phyloP scores from a whole-genome alignment of 2,797 vertebrate genomes.

The Euphonia xanthogaster region DNA sequence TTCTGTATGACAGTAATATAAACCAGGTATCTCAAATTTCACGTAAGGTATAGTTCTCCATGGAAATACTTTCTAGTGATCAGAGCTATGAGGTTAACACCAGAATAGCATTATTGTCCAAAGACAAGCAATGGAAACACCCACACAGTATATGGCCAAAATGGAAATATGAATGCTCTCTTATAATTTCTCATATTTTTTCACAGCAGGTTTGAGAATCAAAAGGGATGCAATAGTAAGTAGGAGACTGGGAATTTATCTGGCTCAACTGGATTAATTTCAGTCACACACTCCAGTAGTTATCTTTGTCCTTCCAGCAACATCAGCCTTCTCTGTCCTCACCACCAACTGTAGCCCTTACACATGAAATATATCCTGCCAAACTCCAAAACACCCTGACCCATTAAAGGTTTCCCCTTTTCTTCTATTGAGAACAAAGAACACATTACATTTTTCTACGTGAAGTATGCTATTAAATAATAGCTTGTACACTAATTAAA shows the following conservation, averaged over 20 bases:
- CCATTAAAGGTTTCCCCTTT: constrained; percentile 66
- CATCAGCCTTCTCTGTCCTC: not conserved
- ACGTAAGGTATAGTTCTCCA: accelerated
- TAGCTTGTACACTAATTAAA: constrained; percentile 80
- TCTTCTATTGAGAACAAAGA: constrained; percentile 61
- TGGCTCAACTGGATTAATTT: not conserved
- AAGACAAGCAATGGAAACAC: not conserved
- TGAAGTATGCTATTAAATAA: constrained; percentile 75
- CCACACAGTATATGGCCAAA: not conserved
- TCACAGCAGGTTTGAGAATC: not conserved
- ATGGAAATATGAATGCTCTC: not conserved
- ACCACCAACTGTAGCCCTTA: not conserved
- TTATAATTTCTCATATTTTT: not conserved
- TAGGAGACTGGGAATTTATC: not conserved
- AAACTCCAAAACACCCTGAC: not conserved
- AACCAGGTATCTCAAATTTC: not conserved
- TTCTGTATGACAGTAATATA: not conserved
- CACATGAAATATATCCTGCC: not conserved
- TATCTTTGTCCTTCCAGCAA: constrained; percentile 22
- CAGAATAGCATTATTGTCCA: not conserved
- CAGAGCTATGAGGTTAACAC: not conserved
- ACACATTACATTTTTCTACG: constrained; percentile 70
- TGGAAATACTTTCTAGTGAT: not conserved
- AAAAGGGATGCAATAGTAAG: not conserved
- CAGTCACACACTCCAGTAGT: not conserved